phyloP scores from a whole-genome alignment of 2,113 vertebrate species.

The Pimephales promelas region DNA sequence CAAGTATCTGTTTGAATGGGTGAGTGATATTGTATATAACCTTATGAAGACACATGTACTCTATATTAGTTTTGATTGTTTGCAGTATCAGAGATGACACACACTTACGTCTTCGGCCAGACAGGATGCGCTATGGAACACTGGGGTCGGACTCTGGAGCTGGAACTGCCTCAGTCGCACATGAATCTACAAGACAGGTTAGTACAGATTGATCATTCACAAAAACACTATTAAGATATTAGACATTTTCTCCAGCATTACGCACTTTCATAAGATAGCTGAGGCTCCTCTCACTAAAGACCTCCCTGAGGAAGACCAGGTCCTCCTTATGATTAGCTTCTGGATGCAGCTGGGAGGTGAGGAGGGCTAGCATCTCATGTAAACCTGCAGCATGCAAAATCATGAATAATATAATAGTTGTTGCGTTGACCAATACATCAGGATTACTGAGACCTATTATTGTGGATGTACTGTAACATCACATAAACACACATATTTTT shows the following conservation, averaged over 20 bases:
- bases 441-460: neutral
- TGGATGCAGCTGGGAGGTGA: conserved; percentile 92
- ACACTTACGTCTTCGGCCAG: conserved; percentile 89
- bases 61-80: neutral
- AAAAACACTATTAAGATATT: conserved; percentile 6
- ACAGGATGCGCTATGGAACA: conserved; percentile 87
- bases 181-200: conserved; percentile 82
- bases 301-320: conserved; percentile 87
- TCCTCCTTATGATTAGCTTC: conserved; percentile 92
- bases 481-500: neutral
- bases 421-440: neutral
- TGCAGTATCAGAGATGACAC: conserved; percentile 59
- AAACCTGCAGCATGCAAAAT: conserved; percentile 74
- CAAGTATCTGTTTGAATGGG: too few species aligned
- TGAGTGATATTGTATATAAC: too few species aligned
- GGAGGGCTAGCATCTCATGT: conserved; percentile 90
- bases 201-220: neutral
- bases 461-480: neutral
- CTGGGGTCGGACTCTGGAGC: conserved; percentile 86
- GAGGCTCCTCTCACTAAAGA: conserved; percentile 92
- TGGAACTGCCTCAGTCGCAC: conserved; percentile 90
- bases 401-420: neutral
- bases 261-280: conserved; percentile 90
- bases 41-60: too few species aligned
- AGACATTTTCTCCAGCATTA: neutral